These are phyloP conservation scores for Leptopilina myrica DNA, from an alignment of 2,888 invertebrate species.

Conservation along the genomic window DNA sequence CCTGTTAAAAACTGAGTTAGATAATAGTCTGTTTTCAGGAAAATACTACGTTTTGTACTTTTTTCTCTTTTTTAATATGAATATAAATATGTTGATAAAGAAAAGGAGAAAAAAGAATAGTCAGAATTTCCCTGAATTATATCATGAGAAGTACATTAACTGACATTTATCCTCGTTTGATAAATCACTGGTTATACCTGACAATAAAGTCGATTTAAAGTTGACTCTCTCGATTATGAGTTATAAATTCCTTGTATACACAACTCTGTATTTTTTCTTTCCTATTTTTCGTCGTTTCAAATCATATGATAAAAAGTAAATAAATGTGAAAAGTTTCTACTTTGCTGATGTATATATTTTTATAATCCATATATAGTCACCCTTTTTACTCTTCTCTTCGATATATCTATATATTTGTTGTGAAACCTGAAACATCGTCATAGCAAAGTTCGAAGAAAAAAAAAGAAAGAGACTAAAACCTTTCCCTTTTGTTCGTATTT, in stretches of 20 bases:
- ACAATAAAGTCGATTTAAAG: not conserved
- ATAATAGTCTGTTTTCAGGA: too few relatives aligned
- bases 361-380: not conserved
- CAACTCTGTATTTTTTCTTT: not conserved
- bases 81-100: too few relatives aligned
- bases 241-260: slow-evolving; percentile 1
- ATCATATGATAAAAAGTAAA: slow-evolving; percentile 23
- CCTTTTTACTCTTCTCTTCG: not conserved
- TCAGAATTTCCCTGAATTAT: not conserved
- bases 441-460: not conserved
- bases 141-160: not conserved
- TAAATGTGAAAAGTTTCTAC: slow-evolving; percentile 31
- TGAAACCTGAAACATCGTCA: not conserved
- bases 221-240: slow-evolving; percentile 15
- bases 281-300: not conserved
- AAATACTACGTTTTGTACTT: too few relatives aligned
- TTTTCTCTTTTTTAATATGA: too few relatives aligned
- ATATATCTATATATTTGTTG: not conserved
- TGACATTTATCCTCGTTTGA: not conserved
- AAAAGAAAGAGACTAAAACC: not conserved
- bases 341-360: slow-evolving; percentile 1
- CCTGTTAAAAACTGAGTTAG: too few relatives aligned
- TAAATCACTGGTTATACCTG: not conserved
- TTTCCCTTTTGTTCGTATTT: not conserved
- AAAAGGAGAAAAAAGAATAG: too few relatives aligned